Percentiles rank a stretch among this genome's conserved stretches.
Evolutionary conservation across 1,140 invertebrate species (phyloP).

Genomic region (Drosophila azteca): DNA sequence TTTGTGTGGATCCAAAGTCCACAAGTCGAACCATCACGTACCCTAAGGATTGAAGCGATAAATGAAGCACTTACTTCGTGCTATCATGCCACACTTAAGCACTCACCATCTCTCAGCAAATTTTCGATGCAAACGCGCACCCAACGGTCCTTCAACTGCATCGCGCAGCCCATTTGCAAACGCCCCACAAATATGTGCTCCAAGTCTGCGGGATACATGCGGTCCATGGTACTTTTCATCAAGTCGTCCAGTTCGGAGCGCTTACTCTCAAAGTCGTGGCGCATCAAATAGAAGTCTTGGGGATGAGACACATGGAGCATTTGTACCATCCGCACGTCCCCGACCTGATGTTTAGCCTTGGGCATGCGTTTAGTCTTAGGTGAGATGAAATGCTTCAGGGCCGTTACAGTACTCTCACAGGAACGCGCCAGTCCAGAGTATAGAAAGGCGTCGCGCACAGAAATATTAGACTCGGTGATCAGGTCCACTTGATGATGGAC

Average conservation of each 20-base stretch:
- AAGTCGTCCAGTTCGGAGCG: not conserved
- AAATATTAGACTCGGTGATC: constrained; percentile 33
- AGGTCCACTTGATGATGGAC: constrained; percentile 58
- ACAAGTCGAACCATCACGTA: constrained; percentile 59
- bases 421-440: constrained; percentile 65
- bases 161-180: constrained; percentile 47
- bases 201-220: constrained; percentile 4
- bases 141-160: constrained; percentile 49
- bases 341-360: not conserved
- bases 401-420: not conserved
- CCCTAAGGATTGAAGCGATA: constrained; percentile 27
- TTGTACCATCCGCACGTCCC: constrained; percentile 48
- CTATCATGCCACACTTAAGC: not conserved
- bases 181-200: constrained; percentile 59
- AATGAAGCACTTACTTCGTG: not conserved
- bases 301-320: constrained; percentile 50
- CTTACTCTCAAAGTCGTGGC: constrained; percentile 8
- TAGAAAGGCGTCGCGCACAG: constrained; percentile 71
- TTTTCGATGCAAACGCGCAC: constrained; percentile 60
- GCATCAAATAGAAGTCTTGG: constrained; percentile 61
- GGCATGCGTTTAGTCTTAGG: constrained; percentile 12
- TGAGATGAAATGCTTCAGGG: constrained; percentile 10
- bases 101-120: constrained; percentile 51
- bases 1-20: constrained; percentile 51
- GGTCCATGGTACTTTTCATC: constrained; percentile 34